Conservation (phyloP, 2,888 invertebrate genomes). For the Cordilura impudica region DNA sequence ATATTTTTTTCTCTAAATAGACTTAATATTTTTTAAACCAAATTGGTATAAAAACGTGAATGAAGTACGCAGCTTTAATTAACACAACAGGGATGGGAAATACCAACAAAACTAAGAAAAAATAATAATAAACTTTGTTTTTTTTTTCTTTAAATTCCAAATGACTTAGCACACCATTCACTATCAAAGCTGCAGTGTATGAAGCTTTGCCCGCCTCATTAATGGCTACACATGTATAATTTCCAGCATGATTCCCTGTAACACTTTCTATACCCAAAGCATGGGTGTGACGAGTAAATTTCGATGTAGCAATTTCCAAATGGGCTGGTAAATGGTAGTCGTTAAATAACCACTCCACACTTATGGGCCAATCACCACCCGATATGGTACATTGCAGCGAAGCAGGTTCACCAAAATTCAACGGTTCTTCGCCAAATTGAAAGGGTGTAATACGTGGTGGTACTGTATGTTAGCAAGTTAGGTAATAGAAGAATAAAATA, state of each 20-base stretch:
- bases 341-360: conserved; percentile 80
- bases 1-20: too few relatives aligned
- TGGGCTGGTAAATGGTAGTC: conserved; percentile 80
- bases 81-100: neutral
- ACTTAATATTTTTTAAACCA: too few relatives aligned
- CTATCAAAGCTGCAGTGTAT: conserved; percentile 79
- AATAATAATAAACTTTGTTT: too few relatives aligned
- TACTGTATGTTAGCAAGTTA: conserved; percentile 65
- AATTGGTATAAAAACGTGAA: too few relatives aligned
- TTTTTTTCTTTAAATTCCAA: neutral
- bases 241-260: conserved; percentile 81
- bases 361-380: conserved; percentile 80
- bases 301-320: conserved; percentile 77
- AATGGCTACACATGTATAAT: conserved; percentile 81
- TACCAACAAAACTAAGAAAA: conserved; percentile 1
- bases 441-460: conserved; percentile 86
- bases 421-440: conserved; percentile 85
- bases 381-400: conserved; percentile 81
- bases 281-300: conserved; percentile 70
- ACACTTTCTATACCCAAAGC: conserved; percentile 80
- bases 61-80: too few relatives aligned
- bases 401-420: conserved; percentile 85
- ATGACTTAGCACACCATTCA: conserved; percentile 80
- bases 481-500: conserved; percentile 14
- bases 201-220: conserved; percentile 80